These are phyloP conservation scores for Arctia plantaginis DNA, from an alignment of 2,888 invertebrate genomes.

Conservation along the genomic window DNA sequence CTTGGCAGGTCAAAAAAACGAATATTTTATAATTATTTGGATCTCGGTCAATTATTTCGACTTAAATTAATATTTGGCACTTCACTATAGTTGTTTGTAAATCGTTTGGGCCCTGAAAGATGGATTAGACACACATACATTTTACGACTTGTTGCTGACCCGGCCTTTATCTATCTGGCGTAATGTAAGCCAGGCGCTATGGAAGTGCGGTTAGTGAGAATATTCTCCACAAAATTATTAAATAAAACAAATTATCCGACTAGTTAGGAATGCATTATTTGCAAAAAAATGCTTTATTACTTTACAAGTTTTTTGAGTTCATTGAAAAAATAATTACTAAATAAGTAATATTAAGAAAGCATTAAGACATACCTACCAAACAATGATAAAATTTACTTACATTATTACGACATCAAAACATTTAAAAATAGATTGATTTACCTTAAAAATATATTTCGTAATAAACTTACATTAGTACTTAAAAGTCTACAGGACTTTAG, in stretches of 20 bases:
- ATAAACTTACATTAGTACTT: background rate
- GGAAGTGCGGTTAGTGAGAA: background rate
- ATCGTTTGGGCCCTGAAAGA: background rate
- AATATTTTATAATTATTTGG: background rate
- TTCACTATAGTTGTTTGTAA: background rate
- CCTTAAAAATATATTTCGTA: background rate
- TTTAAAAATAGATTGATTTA: slow-evolving; percentile 1
- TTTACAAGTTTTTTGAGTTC: background rate
- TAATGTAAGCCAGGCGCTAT: background rate
- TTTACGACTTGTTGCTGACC: no score
- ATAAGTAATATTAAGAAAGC: background rate
- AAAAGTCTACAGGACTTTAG: no score
- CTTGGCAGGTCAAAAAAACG: no score
- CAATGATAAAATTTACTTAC: background rate
- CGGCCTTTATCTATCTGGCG: background rate
- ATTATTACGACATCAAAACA: background rate
- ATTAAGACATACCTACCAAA: background rate
- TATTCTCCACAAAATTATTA: background rate
- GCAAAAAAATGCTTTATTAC: no score
- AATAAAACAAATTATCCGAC: background rate
- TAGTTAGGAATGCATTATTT: background rate
- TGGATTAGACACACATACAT: no score
- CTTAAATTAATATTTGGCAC: slow-evolving; percentile 8
- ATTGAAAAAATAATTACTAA: background rate
- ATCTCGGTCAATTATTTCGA: background rate